Evolutionary conservation across 2,113 vertebrate species (phyloP).

Genomic region (Sebastes fasciatus): DNA sequence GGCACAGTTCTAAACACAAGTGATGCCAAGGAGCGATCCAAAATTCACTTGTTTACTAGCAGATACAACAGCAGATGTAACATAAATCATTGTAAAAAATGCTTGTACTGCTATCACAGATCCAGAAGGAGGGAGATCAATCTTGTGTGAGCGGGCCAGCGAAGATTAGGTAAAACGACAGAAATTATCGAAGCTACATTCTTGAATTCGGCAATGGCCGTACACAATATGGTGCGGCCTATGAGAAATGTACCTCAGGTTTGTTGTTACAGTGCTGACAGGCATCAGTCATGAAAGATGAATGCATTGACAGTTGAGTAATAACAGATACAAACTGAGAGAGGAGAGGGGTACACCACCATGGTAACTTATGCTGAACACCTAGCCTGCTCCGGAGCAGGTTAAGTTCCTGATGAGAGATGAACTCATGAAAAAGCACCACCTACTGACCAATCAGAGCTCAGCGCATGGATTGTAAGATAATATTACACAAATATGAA

Average conservation of each 20-base stretch:
- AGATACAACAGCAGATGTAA: constrained; percentile 27
- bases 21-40: constrained; percentile 19
- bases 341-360: background rate
- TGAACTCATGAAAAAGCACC: too few species aligned
- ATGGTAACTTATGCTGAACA: too few species aligned
- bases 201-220: constrained; percentile 15
- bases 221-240: background rate
- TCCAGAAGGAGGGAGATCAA: constrained; percentile 48
- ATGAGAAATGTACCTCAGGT: constrained; percentile 22
- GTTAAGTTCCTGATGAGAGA: too few species aligned
- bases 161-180: constrained; percentile 23
- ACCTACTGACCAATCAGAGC: too few species aligned
- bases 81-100: constrained; percentile 49
- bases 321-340: background rate
- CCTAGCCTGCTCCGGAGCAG: too few species aligned
- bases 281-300: constrained; percentile 29
- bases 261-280: constrained; percentile 31
- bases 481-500: too few species aligned
- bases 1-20: constrained; percentile 16
- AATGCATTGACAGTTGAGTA: constrained; percentile 19
- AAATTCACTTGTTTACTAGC: constrained; percentile 46
- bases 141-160: constrained; percentile 29
- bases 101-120: constrained; percentile 25
- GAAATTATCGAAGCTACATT: constrained; percentile 5
- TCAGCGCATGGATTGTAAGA: too few species aligned